phyloP scores from a whole-genome alignment of 2,113 vertebrate species.

The Xenopus laevis region DNA sequence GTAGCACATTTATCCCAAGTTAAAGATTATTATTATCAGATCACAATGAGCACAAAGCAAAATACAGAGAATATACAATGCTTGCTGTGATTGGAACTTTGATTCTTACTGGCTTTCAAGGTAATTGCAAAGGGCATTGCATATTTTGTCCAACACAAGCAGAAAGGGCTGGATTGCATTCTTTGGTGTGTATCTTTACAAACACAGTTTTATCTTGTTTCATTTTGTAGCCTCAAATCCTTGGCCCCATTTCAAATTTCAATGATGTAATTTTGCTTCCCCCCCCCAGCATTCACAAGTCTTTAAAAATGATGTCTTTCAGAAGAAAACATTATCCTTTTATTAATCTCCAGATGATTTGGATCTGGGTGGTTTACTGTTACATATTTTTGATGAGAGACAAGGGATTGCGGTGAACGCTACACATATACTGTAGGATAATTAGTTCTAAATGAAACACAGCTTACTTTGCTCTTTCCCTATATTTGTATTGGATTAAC shows the following conservation, averaged over 20 bases:
- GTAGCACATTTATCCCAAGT: neutral
- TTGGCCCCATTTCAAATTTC: neutral
- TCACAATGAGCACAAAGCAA: neutral
- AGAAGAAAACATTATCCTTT: slow-evolving; percentile 6
- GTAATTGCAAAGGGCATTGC: neutral
- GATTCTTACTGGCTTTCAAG: neutral
- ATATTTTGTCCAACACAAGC: neutral
- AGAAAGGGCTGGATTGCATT: neutral
- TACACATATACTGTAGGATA: slow-evolving; percentile 1
- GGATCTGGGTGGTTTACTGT: slow-evolving; percentile 1
- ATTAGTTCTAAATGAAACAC: neutral
- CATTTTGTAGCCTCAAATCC: neutral
- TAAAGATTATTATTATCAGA: neutral
- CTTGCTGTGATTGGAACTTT: neutral
- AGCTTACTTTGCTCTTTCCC: neutral
- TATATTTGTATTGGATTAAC: slow-evolving; percentile 1
- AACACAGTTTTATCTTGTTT: neutral
- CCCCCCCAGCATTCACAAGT: neutral
- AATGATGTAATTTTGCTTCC: neutral
- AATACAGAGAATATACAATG: neutral
- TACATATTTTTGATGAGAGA: slow-evolving; percentile 4
- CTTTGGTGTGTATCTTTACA: neutral
- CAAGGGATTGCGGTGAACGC: neutral
- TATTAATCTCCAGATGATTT: slow-evolving; percentile 3
- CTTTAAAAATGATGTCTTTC: neutral